These are phyloP conservation scores for Sclerodermus sp. DNA, from an alignment of 2,888 invertebrate species.

Conservation along the genomic window DNA sequence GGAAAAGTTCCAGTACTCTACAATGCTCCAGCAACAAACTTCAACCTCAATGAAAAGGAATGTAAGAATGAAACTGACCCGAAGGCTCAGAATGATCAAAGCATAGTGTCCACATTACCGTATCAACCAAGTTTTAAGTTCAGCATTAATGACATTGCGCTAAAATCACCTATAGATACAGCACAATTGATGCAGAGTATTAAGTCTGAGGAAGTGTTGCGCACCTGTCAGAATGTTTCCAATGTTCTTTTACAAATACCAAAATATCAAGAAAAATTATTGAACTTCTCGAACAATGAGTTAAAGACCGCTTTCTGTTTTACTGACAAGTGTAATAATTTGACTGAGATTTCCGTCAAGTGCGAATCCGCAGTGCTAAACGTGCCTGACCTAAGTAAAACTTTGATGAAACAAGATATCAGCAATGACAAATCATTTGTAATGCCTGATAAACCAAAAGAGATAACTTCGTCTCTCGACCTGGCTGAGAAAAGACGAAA, in stretches of 20 bases:
- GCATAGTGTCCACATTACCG: conserved; percentile 36
- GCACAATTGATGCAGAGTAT: conserved; percentile 46
- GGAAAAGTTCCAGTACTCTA: neutral
- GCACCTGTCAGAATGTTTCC: conserved; percentile 52
- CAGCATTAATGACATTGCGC: conserved; percentile 37
- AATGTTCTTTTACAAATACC: conserved; percentile 52
- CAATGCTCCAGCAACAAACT: neutral
- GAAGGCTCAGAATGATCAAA: conserved; percentile 30
- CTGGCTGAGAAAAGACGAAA: conserved; percentile 62
- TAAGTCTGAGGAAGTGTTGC: conserved; percentile 49
- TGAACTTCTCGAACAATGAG: conserved; percentile 47
- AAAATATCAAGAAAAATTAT: conserved; percentile 50
- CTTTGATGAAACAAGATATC: conserved; percentile 41
- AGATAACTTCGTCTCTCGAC: conserved; percentile 57
- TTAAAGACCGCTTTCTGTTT: conserved; percentile 40
- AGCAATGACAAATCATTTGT: conserved; percentile 24
- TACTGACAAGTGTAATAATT: conserved; percentile 52
- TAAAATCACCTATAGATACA: conserved; percentile 38
- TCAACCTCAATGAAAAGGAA: conserved; percentile 25
- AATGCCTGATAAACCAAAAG: conserved; percentile 41
- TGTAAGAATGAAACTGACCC: conserved; percentile 19
- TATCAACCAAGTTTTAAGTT: conserved; percentile 45
- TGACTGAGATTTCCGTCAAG: conserved; percentile 43
- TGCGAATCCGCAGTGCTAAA: conserved; percentile 51
- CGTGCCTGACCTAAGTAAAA: conserved; percentile 53